These are phyloP conservation scores for Brachirus orientalis DNA, from an alignment of 2,113 vertebrate genomes.

Conservation along the genomic window DNA sequence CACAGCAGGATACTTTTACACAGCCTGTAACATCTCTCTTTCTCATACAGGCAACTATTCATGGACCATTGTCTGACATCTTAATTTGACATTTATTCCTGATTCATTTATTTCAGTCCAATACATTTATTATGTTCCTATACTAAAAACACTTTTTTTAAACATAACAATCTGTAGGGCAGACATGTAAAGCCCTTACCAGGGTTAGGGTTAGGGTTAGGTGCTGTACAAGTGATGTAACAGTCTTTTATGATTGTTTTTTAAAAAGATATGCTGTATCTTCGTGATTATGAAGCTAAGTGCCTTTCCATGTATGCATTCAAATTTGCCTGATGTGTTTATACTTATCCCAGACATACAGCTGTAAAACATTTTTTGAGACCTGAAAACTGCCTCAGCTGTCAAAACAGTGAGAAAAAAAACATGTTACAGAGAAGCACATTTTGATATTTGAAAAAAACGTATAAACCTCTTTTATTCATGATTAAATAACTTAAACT, in stretches of 20 bases:
- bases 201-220: too few relatives aligned
- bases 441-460: constrained; percentile 11
- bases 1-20: constrained; percentile 25
- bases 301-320: too few relatives aligned
- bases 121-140: neutral
- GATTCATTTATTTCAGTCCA: too few relatives aligned
- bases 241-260: too few relatives aligned
- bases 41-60: neutral
- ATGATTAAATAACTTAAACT: constrained; percentile 30
- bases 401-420: constrained; percentile 2
- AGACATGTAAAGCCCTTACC: too few relatives aligned
- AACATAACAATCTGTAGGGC: too few relatives aligned
- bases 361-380: constrained; percentile 5
- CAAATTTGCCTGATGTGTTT: too few relatives aligned
- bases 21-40: constrained; percentile 16
- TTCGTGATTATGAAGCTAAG: too few relatives aligned
- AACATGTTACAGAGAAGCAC: neutral
- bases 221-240: too few relatives aligned
- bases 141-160: too few relatives aligned
- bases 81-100: neutral
- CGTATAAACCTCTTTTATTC: constrained; percentile 2
- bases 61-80: neutral
- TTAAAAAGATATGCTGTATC: neutral
- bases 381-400: constrained; percentile 1
- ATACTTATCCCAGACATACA: too few relatives aligned